Base-by-base conservation (phyloP, 2,113 vertebrate species). In the Isichthys henryi region DNA sequence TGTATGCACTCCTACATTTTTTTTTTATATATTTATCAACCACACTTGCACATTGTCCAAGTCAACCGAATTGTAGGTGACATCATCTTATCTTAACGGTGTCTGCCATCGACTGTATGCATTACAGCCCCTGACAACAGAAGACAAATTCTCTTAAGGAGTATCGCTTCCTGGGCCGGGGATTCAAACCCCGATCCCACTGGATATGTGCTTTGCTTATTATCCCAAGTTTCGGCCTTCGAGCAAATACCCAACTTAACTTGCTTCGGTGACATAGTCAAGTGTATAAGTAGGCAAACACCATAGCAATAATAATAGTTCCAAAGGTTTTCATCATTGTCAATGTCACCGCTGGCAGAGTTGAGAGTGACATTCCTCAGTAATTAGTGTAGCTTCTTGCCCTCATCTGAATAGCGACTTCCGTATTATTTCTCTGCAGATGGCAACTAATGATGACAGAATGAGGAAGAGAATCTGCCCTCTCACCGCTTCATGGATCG, bases 401-500 rank as follows among this genome's bases (percentile, higher is more conserved):
- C 35, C 31, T 39, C 70, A 19, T 39, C 11, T 39, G 70, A 7
- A 35, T 15, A 74, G n/a, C 1, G 23, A 56, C 49, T 27, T 9
- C 86, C 52, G 8, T 56, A 17, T 17, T 35, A 53, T 39, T n/a
- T 52, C 50, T 86, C 11, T 27, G 23, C 84, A 83, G 80, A 46
- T n/a, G 43, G n/a, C n/a, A 35, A 74, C 5, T 74, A 85, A 49
- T 27, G 45, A 70, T 31, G 45, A 19, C 21, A 49, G n/a, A 87
- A 5, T 19, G 11, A 35, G 1, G 50, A 8, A 0, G 31, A 7
- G 50, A 45, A 50, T 45, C 9, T 66, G 87, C 19, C 35, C 9
- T 4, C 77, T 45, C 50, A 96, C 98, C 98, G 94, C 97, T 98
- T 99, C 97, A 99, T 98, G 1, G 98, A 97, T 83, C 95, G 97